A percentile compares a stretch with the other conserved stretches of the same genome.
These are phyloP conservation scores for Meloidogyne exigua DNA, from an alignment of 1,140 invertebrate genomes.

Conservation along the genomic window DNA sequence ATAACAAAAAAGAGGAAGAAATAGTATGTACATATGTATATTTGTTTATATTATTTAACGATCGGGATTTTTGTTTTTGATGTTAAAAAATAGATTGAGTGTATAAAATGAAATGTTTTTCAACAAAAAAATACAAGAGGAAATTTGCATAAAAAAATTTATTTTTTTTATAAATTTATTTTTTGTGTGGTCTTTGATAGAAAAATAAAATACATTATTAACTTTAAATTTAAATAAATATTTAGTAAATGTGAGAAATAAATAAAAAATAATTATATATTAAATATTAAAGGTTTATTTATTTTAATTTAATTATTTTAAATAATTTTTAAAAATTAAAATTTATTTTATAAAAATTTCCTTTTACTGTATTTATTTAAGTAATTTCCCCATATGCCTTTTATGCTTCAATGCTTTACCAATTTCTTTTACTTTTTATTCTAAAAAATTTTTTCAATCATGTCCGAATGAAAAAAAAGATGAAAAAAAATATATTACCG, in stretches of 20 bases:
- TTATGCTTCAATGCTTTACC: conserved; percentile 2
- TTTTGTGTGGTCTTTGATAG: not conserved
- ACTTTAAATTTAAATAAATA: no score
- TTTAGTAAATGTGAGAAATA: not conserved
- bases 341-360: not conserved
- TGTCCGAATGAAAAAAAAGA: conserved; percentile 16
- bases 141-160: not conserved
- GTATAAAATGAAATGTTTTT: not conserved
- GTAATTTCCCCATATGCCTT: not conserved
- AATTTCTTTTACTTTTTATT: conserved; percentile 1
- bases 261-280: not conserved
- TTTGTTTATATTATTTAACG: not conserved
- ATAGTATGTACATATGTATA: not conserved
- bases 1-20: no score
- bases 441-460: not conserved
- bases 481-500: not conserved
- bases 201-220: no score
- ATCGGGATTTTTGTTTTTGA: not conserved
- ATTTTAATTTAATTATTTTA: conserved; percentile 7
- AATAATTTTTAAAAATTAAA: not conserved
- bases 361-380: not conserved
- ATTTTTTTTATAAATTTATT: not conserved
- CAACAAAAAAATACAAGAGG: not conserved
- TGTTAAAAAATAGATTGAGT: not conserved
- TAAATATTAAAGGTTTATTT: not conserved